These are phyloP conservation scores for Tubulanus polymorphus DNA, from an alignment of 2,888 invertebrate species.

Conservation along the genomic window DNA sequence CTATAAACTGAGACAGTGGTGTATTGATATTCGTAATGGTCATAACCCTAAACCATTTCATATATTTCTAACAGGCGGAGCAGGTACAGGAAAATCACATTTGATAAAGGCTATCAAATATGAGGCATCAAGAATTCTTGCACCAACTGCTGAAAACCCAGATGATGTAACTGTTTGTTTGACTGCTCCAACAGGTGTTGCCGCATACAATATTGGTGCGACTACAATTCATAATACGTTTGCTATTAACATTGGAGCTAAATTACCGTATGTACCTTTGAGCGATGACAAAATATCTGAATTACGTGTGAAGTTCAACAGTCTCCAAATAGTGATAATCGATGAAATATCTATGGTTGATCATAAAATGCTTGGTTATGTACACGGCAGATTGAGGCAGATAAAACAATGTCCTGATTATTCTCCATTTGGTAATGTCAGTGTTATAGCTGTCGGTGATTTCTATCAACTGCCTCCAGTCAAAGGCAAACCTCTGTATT, in stretches of 20 bases:
- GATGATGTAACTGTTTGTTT: not conserved
- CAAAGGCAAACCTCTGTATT: slow-evolving; percentile 3
- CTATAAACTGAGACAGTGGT: not conserved
- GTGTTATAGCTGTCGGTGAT: slow-evolving; percentile 13
- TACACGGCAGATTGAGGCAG: not conserved
- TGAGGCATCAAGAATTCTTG: not conserved
- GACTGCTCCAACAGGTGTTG: not conserved
- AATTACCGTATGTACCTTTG: not conserved
- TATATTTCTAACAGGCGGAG: not conserved
- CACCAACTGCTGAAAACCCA: not conserved
- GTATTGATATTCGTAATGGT: not conserved
- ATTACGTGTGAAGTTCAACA: not conserved
- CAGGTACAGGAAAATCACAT: not conserved
- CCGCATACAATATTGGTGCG: not conserved
- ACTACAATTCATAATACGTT: not conserved
- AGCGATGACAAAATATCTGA: not conserved
- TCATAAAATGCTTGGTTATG: not conserved
- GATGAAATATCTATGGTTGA: slow-evolving; percentile 1
- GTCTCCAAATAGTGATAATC: not conserved
- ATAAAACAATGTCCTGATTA: no score
- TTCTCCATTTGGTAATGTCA: slow-evolving; percentile 12
- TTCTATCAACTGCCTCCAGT: slow-evolving; percentile 14
- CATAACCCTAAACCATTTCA: not conserved
- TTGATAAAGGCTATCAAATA: not conserved
- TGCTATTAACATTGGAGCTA: not conserved